Conservation (phyloP, 2,888 invertebrate species). For the Watsonalla binaria region DNA sequence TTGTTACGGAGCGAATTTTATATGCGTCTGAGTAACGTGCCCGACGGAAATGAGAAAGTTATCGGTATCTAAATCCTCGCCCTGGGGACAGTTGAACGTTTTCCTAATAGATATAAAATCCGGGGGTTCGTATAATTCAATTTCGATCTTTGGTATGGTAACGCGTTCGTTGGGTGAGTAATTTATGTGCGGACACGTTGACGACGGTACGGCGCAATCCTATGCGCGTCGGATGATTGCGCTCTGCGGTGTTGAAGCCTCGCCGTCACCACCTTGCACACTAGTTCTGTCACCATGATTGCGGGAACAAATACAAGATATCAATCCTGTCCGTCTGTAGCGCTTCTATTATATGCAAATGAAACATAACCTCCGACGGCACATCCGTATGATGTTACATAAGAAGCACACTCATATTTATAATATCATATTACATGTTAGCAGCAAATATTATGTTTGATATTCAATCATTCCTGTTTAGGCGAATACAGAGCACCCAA, state of each 20-base stretch:
- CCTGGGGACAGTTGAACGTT: slow-evolving; percentile 61
- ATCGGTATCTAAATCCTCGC: slow-evolving; percentile 71
- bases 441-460: background rate
- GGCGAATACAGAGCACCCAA: background rate
- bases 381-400: too few species aligned
- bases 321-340: too few species aligned
- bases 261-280: slow-evolving; percentile 1
- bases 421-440: background rate
- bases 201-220: slow-evolving; percentile 18
- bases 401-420: background rate
- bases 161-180: slow-evolving; percentile 29
- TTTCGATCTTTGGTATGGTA: slow-evolving; percentile 50
- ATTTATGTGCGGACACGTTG: slow-evolving; percentile 56
- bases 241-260: slow-evolving; percentile 11
- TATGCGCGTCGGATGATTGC: slow-evolving; percentile 10
- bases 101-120: slow-evolving; percentile 75
- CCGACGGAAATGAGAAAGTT: slow-evolving; percentile 75
- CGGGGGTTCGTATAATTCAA: slow-evolving; percentile 69
- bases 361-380: slow-evolving; percentile 21
- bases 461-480: background rate
- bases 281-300: slow-evolving; percentile 4
- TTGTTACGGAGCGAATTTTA: slow-evolving; percentile 46
- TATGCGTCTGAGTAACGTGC: slow-evolving; percentile 52
- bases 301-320: slow-evolving; percentile 3
- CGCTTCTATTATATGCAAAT: slow-evolving; percentile 24